Percentiles rank a stretch among this genome's conserved stretches.
Conservation (phyloP, 1,140 invertebrate species). For the Drosophila takahashii region DNA sequence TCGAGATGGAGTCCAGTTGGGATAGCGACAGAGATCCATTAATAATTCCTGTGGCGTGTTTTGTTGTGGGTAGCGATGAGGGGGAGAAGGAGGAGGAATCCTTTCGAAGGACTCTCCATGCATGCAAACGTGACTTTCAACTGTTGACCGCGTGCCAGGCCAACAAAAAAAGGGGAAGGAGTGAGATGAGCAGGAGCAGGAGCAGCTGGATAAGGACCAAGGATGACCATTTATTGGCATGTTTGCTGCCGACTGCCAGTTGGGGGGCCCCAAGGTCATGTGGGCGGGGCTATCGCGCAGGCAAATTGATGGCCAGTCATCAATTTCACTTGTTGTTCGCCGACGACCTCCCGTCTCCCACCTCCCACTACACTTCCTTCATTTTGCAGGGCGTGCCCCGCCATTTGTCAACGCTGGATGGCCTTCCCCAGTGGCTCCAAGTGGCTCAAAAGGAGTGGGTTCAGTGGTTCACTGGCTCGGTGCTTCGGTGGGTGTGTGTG, state of each 20-base stretch:
- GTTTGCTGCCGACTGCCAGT: slow-evolving; percentile 16
- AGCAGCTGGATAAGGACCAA: slow-evolving; percentile 6
- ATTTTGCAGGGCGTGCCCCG: slow-evolving; percentile 23
- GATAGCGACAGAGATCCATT: slow-evolving; percentile 65
- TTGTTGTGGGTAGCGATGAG: slow-evolving; percentile 26
- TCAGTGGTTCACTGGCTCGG: not conserved
- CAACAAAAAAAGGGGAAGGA: not conserved
- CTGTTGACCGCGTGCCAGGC: slow-evolving; percentile 70
- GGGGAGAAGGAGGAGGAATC: slow-evolving; percentile 8
- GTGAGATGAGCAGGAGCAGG: not conserved
- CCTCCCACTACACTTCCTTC: not conserved
- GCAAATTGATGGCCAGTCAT: slow-evolving; percentile 82
- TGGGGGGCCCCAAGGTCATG: slow-evolving; percentile 47
- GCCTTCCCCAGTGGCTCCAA: slow-evolving; percentile 18
- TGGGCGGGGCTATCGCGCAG: slow-evolving; percentile 56
- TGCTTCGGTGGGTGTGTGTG: slow-evolving; percentile 30
- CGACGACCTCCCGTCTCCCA: slow-evolving; percentile 2
- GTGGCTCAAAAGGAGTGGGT: slow-evolving; percentile 1
- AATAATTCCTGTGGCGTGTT: slow-evolving; percentile 83
- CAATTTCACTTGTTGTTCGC: slow-evolving; percentile 77
- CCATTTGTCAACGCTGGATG: slow-evolving; percentile 66
- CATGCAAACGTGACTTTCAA: slow-evolving; percentile 81
- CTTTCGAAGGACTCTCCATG: slow-evolving; percentile 38
- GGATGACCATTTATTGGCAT: slow-evolving; percentile 78
- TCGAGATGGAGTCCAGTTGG: slow-evolving; percentile 26